Conservation (phyloP, 2,888 invertebrate species). For the Julus scandinavius region DNA sequence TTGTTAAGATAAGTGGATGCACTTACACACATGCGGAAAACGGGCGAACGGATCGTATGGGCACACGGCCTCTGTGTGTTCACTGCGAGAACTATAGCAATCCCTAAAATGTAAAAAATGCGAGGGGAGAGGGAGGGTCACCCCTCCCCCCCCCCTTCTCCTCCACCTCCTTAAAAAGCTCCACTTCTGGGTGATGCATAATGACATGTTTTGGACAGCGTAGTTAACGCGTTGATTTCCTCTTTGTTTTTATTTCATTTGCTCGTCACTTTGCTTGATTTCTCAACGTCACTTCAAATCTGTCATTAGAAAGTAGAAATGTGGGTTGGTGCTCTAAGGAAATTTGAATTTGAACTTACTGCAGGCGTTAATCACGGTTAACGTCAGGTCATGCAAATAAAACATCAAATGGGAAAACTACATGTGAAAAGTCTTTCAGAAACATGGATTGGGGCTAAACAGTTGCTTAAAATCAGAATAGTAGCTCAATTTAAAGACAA, state of each 20-base stretch:
- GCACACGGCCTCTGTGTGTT: background rate
- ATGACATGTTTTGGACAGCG: constrained; percentile 4
- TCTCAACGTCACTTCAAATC: background rate
- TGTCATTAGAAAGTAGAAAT: background rate
- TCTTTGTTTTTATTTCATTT: background rate
- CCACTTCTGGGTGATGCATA: background rate
- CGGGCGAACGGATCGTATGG: background rate
- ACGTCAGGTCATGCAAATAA: background rate
- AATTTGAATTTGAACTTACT: background rate
- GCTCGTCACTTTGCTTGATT: background rate
- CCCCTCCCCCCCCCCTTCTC: background rate
- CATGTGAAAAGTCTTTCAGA: background rate
- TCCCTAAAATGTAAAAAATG: background rate
- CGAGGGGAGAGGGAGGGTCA: background rate
- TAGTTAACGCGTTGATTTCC: background rate
- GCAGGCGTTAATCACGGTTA: background rate
- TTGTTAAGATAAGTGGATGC: constrained; percentile 52
- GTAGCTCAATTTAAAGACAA: too few species aligned
- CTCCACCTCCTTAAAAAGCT: background rate
- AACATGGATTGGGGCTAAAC: background rate
- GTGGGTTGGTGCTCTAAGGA: background rate
- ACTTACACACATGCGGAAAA: constrained; percentile 46
- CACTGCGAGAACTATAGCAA: background rate
- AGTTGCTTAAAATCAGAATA: background rate
- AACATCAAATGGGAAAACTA: background rate